Evolutionary conservation across 2,888 invertebrate species (phyloP).

Genomic region (Callyntrura guangdongensis): DNA sequence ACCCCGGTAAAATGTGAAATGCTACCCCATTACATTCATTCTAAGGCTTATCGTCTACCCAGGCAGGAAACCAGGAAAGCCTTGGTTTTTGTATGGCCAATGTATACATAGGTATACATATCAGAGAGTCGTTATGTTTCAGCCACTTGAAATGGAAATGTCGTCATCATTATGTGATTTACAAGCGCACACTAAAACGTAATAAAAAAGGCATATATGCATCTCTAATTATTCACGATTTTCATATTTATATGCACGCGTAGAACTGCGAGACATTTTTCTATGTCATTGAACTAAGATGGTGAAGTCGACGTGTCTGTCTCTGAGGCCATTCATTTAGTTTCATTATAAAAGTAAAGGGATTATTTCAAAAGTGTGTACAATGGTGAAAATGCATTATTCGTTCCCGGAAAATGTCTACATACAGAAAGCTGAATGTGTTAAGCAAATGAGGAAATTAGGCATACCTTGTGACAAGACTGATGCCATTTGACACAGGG

Average conservation of each 20-base stretch:
- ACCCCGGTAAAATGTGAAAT: constrained; percentile 40
- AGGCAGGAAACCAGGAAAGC: no score
- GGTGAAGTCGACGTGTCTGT: constrained; percentile 21
- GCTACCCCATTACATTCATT: constrained; percentile 10
- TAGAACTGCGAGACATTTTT: constrained; percentile 37
- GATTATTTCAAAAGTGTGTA: not conserved
- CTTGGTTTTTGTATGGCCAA: not conserved
- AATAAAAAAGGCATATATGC: constrained; percentile 6
- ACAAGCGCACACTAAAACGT: not conserved
- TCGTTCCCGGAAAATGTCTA: not conserved
- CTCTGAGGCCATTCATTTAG: constrained; percentile 50
- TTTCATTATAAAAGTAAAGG: constrained; percentile 62
- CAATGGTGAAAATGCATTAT: not conserved
- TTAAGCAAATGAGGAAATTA: not conserved
- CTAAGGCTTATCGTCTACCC: constrained; percentile 24
- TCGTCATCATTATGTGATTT: constrained; percentile 18
- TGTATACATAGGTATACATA: no score
- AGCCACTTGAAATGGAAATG: constrained; percentile 7
- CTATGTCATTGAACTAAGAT: constrained; percentile 46
- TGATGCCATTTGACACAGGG: constrained; percentile 84
- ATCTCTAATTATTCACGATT: constrained; percentile 19
- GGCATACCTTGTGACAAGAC: constrained; percentile 84
- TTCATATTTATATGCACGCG: constrained; percentile 61
- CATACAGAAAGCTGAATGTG: not conserved
- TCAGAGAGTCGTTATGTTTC: not conserved